Evolutionary conservation across 2,113 vertebrate genomes (phyloP), one percentile per base, ranked within the genome.

Genomic region (Lathamus discolor): DNA sequence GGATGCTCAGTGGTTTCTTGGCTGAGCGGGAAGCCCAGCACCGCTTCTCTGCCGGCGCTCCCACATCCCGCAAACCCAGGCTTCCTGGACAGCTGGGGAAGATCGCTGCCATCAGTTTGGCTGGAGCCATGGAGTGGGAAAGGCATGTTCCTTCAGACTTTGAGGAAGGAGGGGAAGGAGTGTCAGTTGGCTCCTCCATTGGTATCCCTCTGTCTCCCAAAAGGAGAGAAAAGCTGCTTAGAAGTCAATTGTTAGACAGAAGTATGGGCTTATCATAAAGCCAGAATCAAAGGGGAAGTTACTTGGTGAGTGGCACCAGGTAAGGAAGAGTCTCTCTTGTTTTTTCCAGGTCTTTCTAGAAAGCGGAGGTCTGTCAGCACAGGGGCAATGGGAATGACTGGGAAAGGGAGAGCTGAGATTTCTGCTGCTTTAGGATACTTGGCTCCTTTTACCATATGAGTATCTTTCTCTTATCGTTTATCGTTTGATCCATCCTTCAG

Each of bases 331-430:
- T 7, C 39, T 7, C 18, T 80, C 20, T 49, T 83, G 24, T 1
- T 35, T 54, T 64, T 55, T 31, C 35, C 31, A 49, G 29, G 5
- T 90, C 66, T 82, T 37, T 39, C 15, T 48, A 55, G 70, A 48
- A 82, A 78, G 20, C 29, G 5, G 8, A 11, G 51, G 33, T 25
- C 49, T 73, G n/a, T 48, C 11, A 33, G 54, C 2, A 2, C 68
- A 52, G 46, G 8, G 19, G 25, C 17, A 0, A 0, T 35, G 61
- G 16, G 25, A 77, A 39, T 0, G 3, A 13, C 11, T 35, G 31
- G 27, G 48, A 55, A 80, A 88, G 15, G 41, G n/a, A 66, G 17
- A 52, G 2, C 15, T 84, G 64, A 1, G 6, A 33, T 43, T 62
- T 8, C 15, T 76, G 18, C 20, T 57, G 18, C 57, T 64, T 61